Conservation (phyloP, 2,888 invertebrate species). For the Dasypogon diadema region DNA sequence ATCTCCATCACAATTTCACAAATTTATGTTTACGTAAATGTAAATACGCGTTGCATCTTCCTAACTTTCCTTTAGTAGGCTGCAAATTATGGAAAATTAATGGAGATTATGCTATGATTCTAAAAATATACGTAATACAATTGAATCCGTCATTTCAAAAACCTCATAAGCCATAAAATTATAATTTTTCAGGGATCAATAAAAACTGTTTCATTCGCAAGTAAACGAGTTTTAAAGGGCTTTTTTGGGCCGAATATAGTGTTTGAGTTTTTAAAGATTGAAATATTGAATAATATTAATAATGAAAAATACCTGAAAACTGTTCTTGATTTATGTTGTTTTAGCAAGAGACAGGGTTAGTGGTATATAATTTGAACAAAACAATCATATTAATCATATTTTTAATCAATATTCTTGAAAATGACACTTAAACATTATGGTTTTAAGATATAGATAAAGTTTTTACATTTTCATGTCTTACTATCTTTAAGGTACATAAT, state of each 20-base stretch:
- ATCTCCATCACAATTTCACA: no score
- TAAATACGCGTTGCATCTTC: no score
- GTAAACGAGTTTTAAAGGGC: slow-evolving; percentile 3
- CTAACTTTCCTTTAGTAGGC: no score
- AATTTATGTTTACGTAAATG: no score
- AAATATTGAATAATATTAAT: background rate
- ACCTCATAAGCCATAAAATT: slow-evolving; percentile 18
- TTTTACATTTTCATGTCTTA: background rate
- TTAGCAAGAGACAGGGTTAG: background rate
- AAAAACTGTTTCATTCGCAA: slow-evolving; percentile 23
- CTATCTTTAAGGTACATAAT: background rate
- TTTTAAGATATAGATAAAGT: background rate
- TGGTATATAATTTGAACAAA: slow-evolving; percentile 2
- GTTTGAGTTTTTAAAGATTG: background rate
- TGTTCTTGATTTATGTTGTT: slow-evolving; percentile 5
- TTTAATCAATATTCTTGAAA: no score
- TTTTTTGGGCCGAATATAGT: background rate
- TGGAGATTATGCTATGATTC: no score
- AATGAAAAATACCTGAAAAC: background rate
- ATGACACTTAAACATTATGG: background rate
- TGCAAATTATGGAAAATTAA: no score
- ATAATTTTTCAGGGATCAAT: slow-evolving; percentile 21
- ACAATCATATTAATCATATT: background rate
- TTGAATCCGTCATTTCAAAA: slow-evolving; percentile 2
- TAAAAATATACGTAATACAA: no score